These are phyloP conservation scores for Charadrius vociferus DNA, from an alignment of 2,113 vertebrate genomes.

Conservation along the genomic window DNA sequence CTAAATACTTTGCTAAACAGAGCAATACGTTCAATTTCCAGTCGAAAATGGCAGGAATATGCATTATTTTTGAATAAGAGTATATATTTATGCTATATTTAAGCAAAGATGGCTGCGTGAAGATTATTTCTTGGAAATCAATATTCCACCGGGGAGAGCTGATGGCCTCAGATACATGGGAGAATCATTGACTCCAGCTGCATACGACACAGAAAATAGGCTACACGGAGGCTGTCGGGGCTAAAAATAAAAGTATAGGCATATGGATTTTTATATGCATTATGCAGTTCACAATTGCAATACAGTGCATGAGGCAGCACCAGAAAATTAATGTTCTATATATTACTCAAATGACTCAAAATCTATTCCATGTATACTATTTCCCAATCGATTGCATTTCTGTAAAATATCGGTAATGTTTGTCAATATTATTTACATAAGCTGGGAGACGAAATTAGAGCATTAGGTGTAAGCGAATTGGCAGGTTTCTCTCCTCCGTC, in stretches of 20 bases:
- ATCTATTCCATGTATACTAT: neutral
- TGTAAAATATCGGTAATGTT: neutral
- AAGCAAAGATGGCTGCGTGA: neutral
- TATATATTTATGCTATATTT: neutral
- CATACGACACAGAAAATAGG: neutral
- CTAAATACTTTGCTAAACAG: neutral
- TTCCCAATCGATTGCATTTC: neutral
- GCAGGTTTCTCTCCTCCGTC: neutral
- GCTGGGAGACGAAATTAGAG: conserved; percentile 38
- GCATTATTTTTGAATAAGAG: neutral
- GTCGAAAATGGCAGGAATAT: neutral
- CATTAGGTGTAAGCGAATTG: conserved; percentile 20
- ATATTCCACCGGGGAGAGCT: neutral
- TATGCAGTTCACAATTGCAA: neutral
- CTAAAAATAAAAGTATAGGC: conserved; percentile 15
- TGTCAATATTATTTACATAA: conserved; percentile 46
- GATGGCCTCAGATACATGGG: neutral
- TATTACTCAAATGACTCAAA: neutral
- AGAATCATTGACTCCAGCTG: conserved; percentile 31
- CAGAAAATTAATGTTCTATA: conserved; percentile 13
- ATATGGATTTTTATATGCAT: conserved; percentile 31
- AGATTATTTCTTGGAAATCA: conserved; percentile 53
- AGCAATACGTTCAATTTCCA: neutral
- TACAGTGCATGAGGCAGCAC: neutral
- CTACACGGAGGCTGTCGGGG: neutral